Evolutionary conservation across 2,797 vertebrate species (phyloP), one percentile per base, ranked within the genome.

Genomic region (Peromyscus aztecus): DNA sequence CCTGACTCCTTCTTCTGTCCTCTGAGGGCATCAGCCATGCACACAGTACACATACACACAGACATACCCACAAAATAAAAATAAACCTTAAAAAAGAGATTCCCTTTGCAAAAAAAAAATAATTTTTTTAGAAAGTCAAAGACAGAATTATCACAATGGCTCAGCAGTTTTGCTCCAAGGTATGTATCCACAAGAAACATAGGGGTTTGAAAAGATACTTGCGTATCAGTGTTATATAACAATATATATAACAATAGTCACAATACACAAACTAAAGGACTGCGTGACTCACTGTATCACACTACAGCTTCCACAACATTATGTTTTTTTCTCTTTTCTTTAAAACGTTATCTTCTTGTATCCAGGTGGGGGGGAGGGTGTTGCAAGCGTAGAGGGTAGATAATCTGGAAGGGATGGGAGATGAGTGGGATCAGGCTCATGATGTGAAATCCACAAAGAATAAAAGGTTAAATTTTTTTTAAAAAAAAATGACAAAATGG

Each of bases 181-280:
- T 83, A 76, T 43, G 31, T 46, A 55, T 34, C 24, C 37, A 84
- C 87, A 87, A 37, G 55, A 94, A 77, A 40, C 19, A 3, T 31
- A 95, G 83, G 55, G 6, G 17, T 29, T 94, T 43, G 77, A 85
- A 87, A 65, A 94, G 84, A 75, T 52, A 55, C 13, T 59, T 83
- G 19, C 8, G 94, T 78, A 84, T 12, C 24, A 40, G 10, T 31
- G 9, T 89, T 93, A 23, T 46, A 46, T 46, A 46, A 46, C 43
- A 46, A 46, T 46, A 46, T 46, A 46, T 46, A 7, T 46, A 46
- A 46, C 21, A 59, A 81, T 82, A 90, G 84, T 85, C 59, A 85
- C 43, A 69, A 69, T 8, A n/a, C n/a, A 69, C 3, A 16, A 3
- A 19, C 34, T n/a, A n/a, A 69, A 69, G 16, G 34, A n/a, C 34